phyloP scores from a whole-genome alignment of 2,797 vertebrate genomes.

The Phaenicophaeus curvirostris region DNA sequence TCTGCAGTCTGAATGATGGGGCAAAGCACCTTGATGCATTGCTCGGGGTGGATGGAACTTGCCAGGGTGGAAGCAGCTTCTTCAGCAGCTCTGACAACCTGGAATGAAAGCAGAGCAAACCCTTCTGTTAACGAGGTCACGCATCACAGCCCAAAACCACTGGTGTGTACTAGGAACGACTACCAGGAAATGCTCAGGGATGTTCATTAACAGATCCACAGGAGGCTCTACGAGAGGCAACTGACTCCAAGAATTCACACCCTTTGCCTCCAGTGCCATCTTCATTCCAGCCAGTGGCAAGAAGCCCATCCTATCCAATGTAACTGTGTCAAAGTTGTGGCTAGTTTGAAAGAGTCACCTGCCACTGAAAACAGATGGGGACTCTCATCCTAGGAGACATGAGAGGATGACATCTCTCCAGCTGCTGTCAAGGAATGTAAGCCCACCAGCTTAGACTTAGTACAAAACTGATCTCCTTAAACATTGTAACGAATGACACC shows the following conservation, averaged over 20 bases:
- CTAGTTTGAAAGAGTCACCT: not conserved
- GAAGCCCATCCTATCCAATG: not conserved
- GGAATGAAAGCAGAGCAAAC: slow-evolving; percentile 7
- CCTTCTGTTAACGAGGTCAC: not conserved
- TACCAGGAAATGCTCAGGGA: not conserved
- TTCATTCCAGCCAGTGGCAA: not conserved
- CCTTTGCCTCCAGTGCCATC: not conserved
- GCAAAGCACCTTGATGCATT: slow-evolving; percentile 98
- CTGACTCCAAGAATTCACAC: not conserved
- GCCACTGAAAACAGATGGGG: not conserved
- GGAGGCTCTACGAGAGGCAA: not conserved
- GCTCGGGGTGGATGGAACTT: slow-evolving; percentile 94
- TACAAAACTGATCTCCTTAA: not conserved
- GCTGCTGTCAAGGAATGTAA: not conserved
- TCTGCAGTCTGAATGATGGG: slow-evolving; percentile 98
- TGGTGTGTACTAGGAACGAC: not conserved
- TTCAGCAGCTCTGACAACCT: slow-evolving; percentile 96
- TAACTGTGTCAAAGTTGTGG: not conserved
- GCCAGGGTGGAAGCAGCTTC: slow-evolving; percentile 94
- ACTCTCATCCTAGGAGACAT: not conserved
- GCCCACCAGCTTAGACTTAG: not conserved
- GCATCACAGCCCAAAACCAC: not conserved
- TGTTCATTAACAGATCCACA: not conserved
- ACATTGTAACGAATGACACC: not conserved
- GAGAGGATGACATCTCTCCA: not conserved